Percentiles rank a stretch among this genome's conserved stretches.
Conservation (phyloP, 2,113 vertebrate genomes). For the Bos javanicus region DNA sequence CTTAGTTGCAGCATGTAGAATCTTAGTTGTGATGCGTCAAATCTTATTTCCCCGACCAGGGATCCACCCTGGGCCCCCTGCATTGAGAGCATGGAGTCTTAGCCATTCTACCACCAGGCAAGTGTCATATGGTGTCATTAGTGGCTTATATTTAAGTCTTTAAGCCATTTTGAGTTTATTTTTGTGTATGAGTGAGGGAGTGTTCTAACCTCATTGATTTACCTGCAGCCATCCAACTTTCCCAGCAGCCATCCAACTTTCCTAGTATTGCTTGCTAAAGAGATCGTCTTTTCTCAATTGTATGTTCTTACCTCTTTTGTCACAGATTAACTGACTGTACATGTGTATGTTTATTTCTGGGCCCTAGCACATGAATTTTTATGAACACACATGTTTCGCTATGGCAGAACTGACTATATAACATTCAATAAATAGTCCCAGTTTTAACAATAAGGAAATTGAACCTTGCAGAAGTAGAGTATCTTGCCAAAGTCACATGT, state of each 20-base stretch:
- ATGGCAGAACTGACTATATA: not conserved
- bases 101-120: not conserved
- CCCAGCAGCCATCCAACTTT: not conserved
- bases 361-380: not conserved
- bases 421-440: not conserved
- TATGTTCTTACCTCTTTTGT: not conserved
- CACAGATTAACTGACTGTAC: not conserved
- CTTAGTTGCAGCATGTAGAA: not conserved
- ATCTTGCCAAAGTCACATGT: not conserved
- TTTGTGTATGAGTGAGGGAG: not conserved
- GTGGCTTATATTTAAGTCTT: not conserved
- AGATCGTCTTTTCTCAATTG: not conserved
- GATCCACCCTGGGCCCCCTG: not conserved
- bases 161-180: not conserved
- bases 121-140: not conserved
- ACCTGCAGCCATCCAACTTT: not conserved
- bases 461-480: not conserved
- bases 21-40: not conserved
- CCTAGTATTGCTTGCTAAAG: not conserved
- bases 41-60: not conserved
- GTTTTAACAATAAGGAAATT: not conserved
- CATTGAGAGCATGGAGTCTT: not conserved
- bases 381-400: not conserved
- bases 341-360: not conserved
- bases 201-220: not conserved